phyloP scores from a whole-genome alignment of 2,888 invertebrate genomes.

The Zeuzera pyrina region DNA sequence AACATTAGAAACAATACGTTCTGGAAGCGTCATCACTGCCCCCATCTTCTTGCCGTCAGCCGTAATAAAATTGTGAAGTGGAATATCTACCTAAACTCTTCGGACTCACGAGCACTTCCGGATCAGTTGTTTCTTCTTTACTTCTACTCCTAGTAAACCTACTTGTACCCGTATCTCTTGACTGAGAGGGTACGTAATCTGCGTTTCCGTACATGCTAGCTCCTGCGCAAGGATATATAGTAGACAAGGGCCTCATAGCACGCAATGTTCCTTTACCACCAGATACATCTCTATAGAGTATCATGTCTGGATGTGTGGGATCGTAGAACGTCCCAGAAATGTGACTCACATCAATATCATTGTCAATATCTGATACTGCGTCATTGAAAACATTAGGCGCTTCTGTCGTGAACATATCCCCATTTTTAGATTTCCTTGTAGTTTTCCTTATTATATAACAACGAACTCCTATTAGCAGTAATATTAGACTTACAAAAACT shows the following conservation, averaged over 20 bases:
- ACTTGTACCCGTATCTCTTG: conserved; percentile 29
- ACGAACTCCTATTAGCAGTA: conserved; percentile 29
- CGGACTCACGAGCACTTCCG: conserved; percentile 49
- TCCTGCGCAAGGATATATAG: conserved; percentile 54
- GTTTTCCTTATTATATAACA: conserved; percentile 36
- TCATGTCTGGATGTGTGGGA: conserved; percentile 67
- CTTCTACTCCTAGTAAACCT: conserved; percentile 31
- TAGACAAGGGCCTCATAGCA: conserved; percentile 61
- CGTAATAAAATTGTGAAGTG: conserved; percentile 53
- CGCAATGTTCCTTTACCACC: conserved; percentile 48
- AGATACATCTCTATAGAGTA: conserved; percentile 51
- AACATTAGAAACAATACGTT: conserved; percentile 40
- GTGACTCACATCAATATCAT: conserved; percentile 56
- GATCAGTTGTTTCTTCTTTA: conserved; percentile 35
- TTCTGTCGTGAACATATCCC: conserved; percentile 60
- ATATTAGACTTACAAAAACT: conserved; percentile 27
- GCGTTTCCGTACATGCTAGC: conserved; percentile 59
- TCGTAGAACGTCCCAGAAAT: conserved; percentile 65
- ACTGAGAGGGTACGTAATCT: conserved; percentile 44
- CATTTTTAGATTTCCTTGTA: conserved; percentile 44
- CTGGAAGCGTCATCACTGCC: conserved; percentile 32
- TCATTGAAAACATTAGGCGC: conserved; percentile 61
- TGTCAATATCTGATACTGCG: conserved; percentile 55
- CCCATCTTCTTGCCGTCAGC: conserved; percentile 41
- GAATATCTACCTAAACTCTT: conserved; percentile 56